Base-by-base conservation (phyloP, 2,797 vertebrate species). In the Phalanger gymnotis region DNA sequence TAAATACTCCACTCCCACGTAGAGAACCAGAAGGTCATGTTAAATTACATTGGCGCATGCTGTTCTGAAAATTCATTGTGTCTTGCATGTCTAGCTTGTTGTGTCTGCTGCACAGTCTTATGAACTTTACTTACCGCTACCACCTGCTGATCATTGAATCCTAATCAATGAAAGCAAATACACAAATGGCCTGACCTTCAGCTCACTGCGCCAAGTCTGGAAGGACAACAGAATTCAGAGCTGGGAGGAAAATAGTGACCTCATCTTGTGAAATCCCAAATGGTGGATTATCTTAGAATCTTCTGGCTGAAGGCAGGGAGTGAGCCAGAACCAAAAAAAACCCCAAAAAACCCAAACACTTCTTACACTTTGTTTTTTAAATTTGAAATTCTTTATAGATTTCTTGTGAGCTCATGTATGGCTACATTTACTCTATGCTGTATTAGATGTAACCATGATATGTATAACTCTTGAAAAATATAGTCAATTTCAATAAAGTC, bases 121-220 rank as follows among this genome's bases (percentile, higher is more conserved):
- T 98, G 97, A 98, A 98, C 95, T 98, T 98, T 96, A 96, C 96
- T 98, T 96, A 97, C 97, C 92, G 97, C 97, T 92, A 96, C 93
- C 92, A 96, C 96, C 96, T 95, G 93, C 87, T 98, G 96, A 96
- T 95, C 93, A 95, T 97, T 97, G 55, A 25, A 97, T 87, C 97
- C 47, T 93, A 55, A 96, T 97, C 96, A 93, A 97, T 95, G 90
- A 96, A 95, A 92, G 92, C 3, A 97, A 96, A 98, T 97, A 97
- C n/a, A 96, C 91, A 92, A 5, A 92, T 92, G 30, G 96, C 56
- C 91, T 98, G 97, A 98, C 97, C 95, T 98, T 98, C 91, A 51
- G 54, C 92, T 95, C 92, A 93, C 87, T 34, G 56, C 34, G 90
- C 66, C 90, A 96, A 94, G 90, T 92, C 47, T 91, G 92, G 97